phyloP scores from a whole-genome alignment of 2,113 vertebrate species.

The Aspiorhynchus laticeps region DNA sequence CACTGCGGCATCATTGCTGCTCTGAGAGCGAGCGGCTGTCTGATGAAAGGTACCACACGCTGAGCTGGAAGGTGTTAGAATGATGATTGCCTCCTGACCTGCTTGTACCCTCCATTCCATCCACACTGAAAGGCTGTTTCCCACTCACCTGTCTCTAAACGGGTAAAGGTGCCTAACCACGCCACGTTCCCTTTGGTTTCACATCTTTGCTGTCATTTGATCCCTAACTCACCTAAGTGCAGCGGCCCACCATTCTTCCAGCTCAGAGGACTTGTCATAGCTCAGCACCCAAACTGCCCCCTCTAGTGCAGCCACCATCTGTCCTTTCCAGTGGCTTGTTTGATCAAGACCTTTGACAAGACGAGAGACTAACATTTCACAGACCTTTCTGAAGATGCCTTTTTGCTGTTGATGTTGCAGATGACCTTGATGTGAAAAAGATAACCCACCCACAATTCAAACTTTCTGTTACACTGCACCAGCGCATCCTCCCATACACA shows the following conservation, averaged over 20 bases:
- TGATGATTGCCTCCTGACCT: conserved; percentile 78
- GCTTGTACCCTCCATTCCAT: conserved; percentile 70
- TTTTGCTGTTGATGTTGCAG: conserved; percentile 41
- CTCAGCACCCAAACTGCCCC: conserved; percentile 33
- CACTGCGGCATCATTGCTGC: conserved; percentile 42
- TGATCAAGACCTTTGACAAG: conserved; percentile 65
- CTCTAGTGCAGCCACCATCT: conserved; percentile 40
- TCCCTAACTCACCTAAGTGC: conserved; percentile 66
- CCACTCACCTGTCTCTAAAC: conserved; percentile 72
- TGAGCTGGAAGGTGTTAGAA: conserved; percentile 71
- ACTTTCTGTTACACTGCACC: conserved; percentile 38
- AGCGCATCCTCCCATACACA: neutral
- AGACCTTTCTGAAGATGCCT: conserved; percentile 56
- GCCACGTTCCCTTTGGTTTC: conserved; percentile 71
- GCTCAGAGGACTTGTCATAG: conserved; percentile 59
- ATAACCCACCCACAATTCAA: conserved; percentile 40
- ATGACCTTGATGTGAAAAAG: conserved; percentile 60
- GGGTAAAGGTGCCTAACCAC: conserved; percentile 67
- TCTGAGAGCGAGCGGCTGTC: conserved; percentile 35
- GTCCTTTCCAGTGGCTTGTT: conserved; percentile 59
- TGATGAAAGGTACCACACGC: conserved; percentile 63
- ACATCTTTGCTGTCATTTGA: conserved; percentile 73
- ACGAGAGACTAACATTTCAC: conserved; percentile 49
- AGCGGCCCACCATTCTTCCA: conserved; percentile 55
- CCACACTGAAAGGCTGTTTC: conserved; percentile 71